These are phyloP conservation scores for Malurus melanocephalus DNA, from an alignment of 2,113 vertebrate species.

Conservation along the genomic window DNA sequence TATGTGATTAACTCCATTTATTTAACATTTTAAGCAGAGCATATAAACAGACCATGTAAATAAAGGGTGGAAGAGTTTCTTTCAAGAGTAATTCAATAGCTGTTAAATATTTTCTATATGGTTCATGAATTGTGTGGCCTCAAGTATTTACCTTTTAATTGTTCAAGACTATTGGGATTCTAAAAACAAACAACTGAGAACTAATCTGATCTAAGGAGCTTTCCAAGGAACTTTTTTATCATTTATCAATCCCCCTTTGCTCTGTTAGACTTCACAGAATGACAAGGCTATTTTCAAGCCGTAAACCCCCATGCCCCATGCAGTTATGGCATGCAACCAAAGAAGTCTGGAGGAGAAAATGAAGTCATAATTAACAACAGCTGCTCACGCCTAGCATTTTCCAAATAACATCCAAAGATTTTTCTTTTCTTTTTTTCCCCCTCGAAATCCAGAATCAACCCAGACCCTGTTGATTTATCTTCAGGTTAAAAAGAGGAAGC, in stretches of 20 bases:
- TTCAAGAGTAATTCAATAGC: constrained; percentile 62
- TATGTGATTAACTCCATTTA: constrained; percentile 33
- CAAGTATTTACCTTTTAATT: constrained; percentile 48
- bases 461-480: constrained; percentile 30
- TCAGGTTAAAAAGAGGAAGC: constrained; percentile 52
- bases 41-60: constrained; percentile 39
- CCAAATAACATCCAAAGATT: constrained; percentile 36
- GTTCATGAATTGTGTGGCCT: constrained; percentile 39
- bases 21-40: constrained; percentile 27
- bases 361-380: constrained; percentile 79
- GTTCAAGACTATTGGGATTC: constrained; percentile 34
- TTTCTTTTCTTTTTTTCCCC: neutral
- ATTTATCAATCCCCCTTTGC: constrained; percentile 71
- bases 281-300: constrained; percentile 74
- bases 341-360: constrained; percentile 68
- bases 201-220: constrained; percentile 63
- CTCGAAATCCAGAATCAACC: neutral
- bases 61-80: constrained; percentile 8
- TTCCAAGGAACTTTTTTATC: constrained; percentile 61
- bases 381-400: constrained; percentile 63
- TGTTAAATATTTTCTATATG: constrained; percentile 51
- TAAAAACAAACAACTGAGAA: constrained; percentile 53
- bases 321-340: constrained; percentile 72
- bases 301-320: constrained; percentile 73
- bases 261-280: constrained; percentile 75